These are phyloP conservation scores for Lepeophtheirus salmonis DNA, from an alignment of 1,140 invertebrate genomes.

Conservation along the genomic window DNA sequence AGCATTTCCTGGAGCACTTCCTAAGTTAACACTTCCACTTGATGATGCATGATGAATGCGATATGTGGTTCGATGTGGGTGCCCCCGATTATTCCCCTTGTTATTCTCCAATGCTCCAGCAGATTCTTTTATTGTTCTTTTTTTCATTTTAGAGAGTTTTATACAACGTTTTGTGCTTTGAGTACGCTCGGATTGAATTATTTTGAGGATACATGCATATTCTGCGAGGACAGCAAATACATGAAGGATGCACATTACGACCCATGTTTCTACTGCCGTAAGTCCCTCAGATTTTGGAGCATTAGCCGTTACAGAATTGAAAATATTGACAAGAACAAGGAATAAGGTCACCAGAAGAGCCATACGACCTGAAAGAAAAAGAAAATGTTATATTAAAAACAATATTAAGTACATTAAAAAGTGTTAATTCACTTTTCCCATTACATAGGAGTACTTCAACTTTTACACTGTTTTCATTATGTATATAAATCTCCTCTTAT, in stretches of 20 bases:
- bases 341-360: conserved; percentile 18
- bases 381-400: no score
- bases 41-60: not conserved
- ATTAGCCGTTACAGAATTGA: conserved; percentile 17
- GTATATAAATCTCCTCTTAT: no score
- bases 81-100: no score
- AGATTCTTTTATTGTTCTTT: no score
- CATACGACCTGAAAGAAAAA: conserved; percentile 16
- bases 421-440: no score
- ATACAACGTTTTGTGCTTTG: not conserved
- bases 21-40: no score
- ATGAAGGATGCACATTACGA: conserved; percentile 17
- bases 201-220: conserved; percentile 17
- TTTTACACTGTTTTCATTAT: no score
- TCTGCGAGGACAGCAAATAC: conserved; percentile 17
- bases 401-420: no score
- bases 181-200: conserved; percentile 12
- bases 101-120: no score
- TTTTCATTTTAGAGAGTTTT: no score
- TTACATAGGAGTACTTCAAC: no score
- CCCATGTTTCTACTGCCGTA: conserved; percentile 19
- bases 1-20: not conserved
- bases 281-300: conserved; percentile 17
- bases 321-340: conserved; percentile 17
- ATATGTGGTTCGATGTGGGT: not conserved